Evolutionary conservation across 2,888 invertebrate genomes (phyloP).

Genomic region (Steinernema scapterisci): DNA sequence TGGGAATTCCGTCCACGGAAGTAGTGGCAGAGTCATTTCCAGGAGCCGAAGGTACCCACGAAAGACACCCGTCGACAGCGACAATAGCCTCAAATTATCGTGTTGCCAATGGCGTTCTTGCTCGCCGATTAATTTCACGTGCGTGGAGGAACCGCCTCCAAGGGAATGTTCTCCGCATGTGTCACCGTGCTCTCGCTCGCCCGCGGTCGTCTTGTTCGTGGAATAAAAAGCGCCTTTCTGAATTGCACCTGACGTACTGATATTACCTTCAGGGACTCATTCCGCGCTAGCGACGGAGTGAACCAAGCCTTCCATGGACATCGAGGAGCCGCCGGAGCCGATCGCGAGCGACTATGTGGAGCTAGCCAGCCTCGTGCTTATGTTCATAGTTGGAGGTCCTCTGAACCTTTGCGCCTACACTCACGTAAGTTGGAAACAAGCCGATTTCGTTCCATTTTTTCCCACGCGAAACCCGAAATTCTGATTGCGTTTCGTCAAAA

Average conservation of each 20-base stretch:
- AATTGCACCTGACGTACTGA: constrained; percentile 2
- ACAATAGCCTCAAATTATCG: constrained; percentile 5
- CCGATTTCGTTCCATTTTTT: too few species aligned
- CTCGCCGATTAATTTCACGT: constrained; percentile 16
- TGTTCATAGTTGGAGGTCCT: constrained; percentile 66
- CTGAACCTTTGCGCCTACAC: constrained; percentile 65
- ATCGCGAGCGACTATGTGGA: constrained; percentile 65
- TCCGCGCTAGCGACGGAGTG: neutral
- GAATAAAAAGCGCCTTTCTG: neutral
- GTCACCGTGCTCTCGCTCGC: neutral
- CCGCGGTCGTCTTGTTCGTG: neutral
- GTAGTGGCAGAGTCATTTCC: neutral
- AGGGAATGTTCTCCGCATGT: neutral
- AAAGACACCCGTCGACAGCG: neutral
- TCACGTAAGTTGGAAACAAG: constrained; percentile 48
- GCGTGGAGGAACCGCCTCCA: constrained; percentile 13
- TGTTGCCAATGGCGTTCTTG: neutral
- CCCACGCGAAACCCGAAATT: too few species aligned
- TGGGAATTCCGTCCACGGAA: too few species aligned
- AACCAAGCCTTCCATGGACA: constrained; percentile 31
- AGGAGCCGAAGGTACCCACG: neutral
- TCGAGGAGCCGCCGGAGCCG: constrained; percentile 57
- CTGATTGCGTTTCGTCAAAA: too few species aligned
- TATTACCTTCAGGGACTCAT: neutral
- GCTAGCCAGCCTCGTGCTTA: constrained; percentile 51